Conservation (phyloP, 1,140 invertebrate genomes). For the Eueides isabella region DNA sequence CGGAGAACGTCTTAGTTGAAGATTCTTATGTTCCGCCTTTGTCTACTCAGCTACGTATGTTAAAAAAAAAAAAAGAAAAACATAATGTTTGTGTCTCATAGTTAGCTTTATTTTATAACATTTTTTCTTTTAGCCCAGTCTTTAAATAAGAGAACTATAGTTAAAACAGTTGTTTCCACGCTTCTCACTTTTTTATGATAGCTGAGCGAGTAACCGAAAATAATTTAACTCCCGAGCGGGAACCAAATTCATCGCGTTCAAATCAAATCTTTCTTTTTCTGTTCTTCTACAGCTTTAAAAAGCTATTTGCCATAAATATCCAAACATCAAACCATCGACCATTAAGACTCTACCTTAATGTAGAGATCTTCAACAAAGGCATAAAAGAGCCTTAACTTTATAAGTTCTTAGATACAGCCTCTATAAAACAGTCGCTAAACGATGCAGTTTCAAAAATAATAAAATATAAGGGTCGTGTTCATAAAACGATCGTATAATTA, state of each 20-base stretch:
- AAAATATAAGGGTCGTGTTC: conserved; percentile 10
- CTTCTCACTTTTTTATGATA: not conserved
- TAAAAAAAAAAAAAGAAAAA: too few species aligned
- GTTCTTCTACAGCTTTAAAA: not conserved
- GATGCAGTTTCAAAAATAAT: conserved; percentile 10
- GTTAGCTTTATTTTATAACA: too few species aligned
- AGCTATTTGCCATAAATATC: not conserved
- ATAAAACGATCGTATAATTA: conserved; percentile 7
- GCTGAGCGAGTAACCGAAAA: not conserved
- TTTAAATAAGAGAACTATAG: too few species aligned
- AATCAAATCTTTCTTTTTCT: not conserved
- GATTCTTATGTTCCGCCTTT: too few species aligned
- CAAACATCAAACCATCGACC: not conserved
- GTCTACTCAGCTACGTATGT: too few species aligned
- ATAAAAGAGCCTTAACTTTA: not conserved
- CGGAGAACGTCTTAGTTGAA: too few species aligned
- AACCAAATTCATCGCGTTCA: not conserved
- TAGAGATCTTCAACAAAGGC: not conserved
- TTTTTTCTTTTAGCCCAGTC: too few species aligned
- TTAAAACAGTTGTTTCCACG: too few species aligned
- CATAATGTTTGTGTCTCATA: too few species aligned
- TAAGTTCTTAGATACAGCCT: not conserved
- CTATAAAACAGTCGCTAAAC: conserved; percentile 12
- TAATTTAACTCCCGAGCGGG: not conserved
- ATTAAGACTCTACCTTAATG: not conserved